Conservation (phyloP, 2,888 invertebrate species). For the Buathra laborator region DNA sequence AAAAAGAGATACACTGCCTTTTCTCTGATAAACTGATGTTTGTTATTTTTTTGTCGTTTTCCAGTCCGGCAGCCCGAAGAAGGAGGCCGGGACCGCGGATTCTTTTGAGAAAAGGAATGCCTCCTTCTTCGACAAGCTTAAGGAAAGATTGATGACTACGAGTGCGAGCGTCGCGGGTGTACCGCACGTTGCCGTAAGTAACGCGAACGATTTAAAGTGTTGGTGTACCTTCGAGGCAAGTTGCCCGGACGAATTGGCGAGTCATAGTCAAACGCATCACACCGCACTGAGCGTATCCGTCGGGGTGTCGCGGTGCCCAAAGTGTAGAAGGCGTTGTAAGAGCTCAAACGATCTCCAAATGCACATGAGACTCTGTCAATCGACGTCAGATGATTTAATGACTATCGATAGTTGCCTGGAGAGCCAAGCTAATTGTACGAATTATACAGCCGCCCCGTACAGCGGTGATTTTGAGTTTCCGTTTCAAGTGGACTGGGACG, state of each 20-base stretch:
- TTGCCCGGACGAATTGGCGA: constrained; percentile 80
- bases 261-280: constrained; percentile 82
- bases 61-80: constrained; percentile 69
- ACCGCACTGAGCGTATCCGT: constrained; percentile 84
- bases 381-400: constrained; percentile 70
- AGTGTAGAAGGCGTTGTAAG: constrained; percentile 95
- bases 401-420: constrained; percentile 77
- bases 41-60: constrained; percentile 7
- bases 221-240: constrained; percentile 83
- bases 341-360: constrained; percentile 92
- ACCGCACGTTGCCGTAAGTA: constrained; percentile 93
- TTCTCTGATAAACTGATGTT: background rate
- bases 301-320: constrained; percentile 93
- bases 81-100: constrained; percentile 76
- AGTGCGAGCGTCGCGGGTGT: constrained; percentile 86
- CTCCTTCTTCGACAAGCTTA: constrained; percentile 93
- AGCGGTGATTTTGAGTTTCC: constrained; percentile 81
- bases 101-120: constrained; percentile 89
- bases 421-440: constrained; percentile 73
- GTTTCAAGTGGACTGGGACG: constrained; percentile 82
- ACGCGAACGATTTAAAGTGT: constrained; percentile 86
- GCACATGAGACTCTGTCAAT: constrained; percentile 90
- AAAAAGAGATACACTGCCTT: background rate
- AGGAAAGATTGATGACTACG: constrained; percentile 90
- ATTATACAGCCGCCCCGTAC: constrained; percentile 77